Evolutionary conservation across 1,140 invertebrate genomes (phyloP), one percentile per base, ranked within the genome.

Genomic region (Coptotermes formosanus): DNA sequence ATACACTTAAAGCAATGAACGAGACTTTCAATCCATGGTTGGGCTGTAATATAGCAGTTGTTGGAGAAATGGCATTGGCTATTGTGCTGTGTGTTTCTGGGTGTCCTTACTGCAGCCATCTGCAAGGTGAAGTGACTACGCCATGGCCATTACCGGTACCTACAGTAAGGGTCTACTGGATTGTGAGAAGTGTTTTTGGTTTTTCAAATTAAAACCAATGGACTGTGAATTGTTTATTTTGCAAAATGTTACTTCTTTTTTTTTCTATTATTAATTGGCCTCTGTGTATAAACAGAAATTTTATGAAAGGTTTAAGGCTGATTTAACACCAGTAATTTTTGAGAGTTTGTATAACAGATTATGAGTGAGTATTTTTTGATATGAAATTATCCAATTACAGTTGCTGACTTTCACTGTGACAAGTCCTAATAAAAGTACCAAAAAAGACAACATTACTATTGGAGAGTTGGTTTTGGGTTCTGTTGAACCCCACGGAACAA

Each of bases 371-470:
- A 12, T 23, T 45, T 11, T 30, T 16, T 84, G 52, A 45, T 30
- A 25, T 32, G n/a, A 52, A 32, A 25, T 43, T 9, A n/a, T 25
- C 59, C 14, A 82, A 3, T 48, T 23, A 8, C 85, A 86, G 85
- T 16, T 82, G 25, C 55, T 86, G 30, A 32, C 44, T 9, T 86
- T 86, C 44, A 81, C 75, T 44, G 85, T 75, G 38, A 82, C 69
- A 12, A 82, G 25, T 82, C 85, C 85, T 6, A 4, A 69, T 43
- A 86, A 82, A 25, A 82, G 45, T 81, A 75, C 44, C 43, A 86
- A 86, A 32, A 86, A 82, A 44, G 85, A 86, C 44, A 82, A 86
- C 38, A 86, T 86, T 48, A 86, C 55, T 4, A 81, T 86, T 82
- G 82, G 32, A 21, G 85, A 86, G 25, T 30, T 82, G 38, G 81